Evolutionary conservation across 2,797 vertebrate genomes (phyloP).

Genomic region (Xenentodon cancila): DNA sequence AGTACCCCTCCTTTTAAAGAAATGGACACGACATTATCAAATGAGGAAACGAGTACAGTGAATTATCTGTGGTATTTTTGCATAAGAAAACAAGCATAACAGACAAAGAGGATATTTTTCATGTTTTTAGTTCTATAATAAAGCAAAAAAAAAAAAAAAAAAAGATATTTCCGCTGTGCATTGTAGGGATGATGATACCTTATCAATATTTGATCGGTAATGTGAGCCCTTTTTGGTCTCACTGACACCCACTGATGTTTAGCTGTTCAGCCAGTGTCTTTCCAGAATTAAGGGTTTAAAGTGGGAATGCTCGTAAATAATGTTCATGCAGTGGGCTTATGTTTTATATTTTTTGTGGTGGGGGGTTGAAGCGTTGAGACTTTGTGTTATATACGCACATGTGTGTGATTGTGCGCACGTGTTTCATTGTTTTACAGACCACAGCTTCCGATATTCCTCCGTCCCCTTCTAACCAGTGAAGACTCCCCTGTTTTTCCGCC

Average conservation of each 20-base stretch:
- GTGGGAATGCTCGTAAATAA: slow-evolving; percentile 68
- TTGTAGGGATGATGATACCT: slow-evolving; percentile 63
- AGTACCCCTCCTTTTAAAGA: neutral
- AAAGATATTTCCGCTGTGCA: slow-evolving; percentile 45
- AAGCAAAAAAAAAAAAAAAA: slow-evolving; percentile 10
- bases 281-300: slow-evolving; percentile 58
- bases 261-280: slow-evolving; percentile 33
- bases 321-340: slow-evolving; percentile 40
- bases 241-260: slow-evolving; percentile 62
- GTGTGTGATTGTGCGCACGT: slow-evolving; percentile 52
- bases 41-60: slow-evolving; percentile 30
- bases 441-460: slow-evolving; percentile 42
- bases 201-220: slow-evolving; percentile 78
- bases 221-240: slow-evolving; percentile 72
- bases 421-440: slow-evolving; percentile 62
- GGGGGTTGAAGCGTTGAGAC: slow-evolving; percentile 49
- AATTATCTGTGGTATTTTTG: slow-evolving; percentile 21
- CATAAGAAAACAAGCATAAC: slow-evolving; percentile 35
- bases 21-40: slow-evolving; percentile 13
- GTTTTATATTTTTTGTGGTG: slow-evolving; percentile 66
- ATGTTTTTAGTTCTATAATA: slow-evolving; percentile 7
- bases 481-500: slow-evolving; percentile 48
- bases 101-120: neutral
- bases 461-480: slow-evolving; percentile 41
- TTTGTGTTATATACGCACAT: slow-evolving; percentile 48